Percentiles rank a stretch among this genome's conserved stretches.
phyloP scores from a whole-genome alignment of 2,797 vertebrate species.

The Rousettus madagascariensis region DNA sequence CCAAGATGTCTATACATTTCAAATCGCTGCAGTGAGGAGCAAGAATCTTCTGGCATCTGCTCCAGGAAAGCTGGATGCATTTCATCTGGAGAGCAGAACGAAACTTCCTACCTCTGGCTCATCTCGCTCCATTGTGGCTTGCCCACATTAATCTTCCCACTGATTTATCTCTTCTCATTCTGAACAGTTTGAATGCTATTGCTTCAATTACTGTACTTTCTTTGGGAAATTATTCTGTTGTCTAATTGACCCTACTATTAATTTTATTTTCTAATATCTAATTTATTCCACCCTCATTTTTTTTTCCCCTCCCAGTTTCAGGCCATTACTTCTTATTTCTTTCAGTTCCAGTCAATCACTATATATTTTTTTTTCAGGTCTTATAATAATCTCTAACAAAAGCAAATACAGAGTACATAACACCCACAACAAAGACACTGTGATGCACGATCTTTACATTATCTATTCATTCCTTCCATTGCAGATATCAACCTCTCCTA shows the following conservation, averaged over 20 bases:
- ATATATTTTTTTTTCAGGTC: neutral
- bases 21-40: neutral
- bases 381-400: neutral
- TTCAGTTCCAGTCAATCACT: neutral
- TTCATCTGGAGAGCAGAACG: neutral
- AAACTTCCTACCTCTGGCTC: neutral
- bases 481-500: neutral
- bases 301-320: neutral
- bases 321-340: neutral
- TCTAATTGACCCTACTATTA: constrained; percentile 20
- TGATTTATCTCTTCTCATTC: constrained; percentile 28
- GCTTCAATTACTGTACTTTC: neutral
- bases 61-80: neutral
- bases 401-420: neutral
- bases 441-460: neutral
- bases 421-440: neutral
- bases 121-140: neutral
- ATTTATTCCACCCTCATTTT: neutral
- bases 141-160: constrained; percentile 32
- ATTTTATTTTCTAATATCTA: constrained; percentile 37
- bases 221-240: neutral
- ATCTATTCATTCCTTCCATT: neutral
- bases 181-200: neutral
- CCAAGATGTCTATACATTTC: neutral
- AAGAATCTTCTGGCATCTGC: neutral